Percentiles rank a stretch among this genome's conserved stretches.
Conservation (phyloP, 2,888 invertebrate species). For the Cryptus viduatorius region DNA sequence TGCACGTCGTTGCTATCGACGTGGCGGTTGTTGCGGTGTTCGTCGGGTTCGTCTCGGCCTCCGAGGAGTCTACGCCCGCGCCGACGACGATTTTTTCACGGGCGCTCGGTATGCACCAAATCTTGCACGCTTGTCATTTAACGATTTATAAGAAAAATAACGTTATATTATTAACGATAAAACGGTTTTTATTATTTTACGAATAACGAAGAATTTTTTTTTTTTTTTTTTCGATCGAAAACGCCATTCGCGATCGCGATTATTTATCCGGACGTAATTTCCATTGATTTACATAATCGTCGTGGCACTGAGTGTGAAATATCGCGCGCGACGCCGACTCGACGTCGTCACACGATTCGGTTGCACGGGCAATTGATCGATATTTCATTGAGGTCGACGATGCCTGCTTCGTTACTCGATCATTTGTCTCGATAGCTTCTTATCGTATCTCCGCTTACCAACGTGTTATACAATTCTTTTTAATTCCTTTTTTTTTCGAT, state of each 20-base stretch:
- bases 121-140: slow-evolving; percentile 78
- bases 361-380: slow-evolving; percentile 40
- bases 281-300: slow-evolving; percentile 19
- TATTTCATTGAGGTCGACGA: slow-evolving; percentile 42
- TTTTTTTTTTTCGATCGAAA: too few species aligned
- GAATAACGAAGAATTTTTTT: too few species aligned
- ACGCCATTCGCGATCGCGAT: too few species aligned
- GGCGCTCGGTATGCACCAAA: slow-evolving; percentile 80
- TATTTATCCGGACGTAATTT: not conserved
- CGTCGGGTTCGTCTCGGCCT: slow-evolving; percentile 67
- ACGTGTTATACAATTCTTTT: not conserved
- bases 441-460: slow-evolving; percentile 39
- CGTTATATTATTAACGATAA: too few species aligned
- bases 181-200: too few species aligned
- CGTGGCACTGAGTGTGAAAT: not conserved
- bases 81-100: slow-evolving; percentile 82
- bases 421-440: slow-evolving; percentile 22
- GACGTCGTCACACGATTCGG: slow-evolving; percentile 11
- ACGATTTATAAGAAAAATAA: slow-evolving; percentile 51
- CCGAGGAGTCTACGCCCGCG: slow-evolving; percentile 79
- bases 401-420: slow-evolving; percentile 15
- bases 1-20: slow-evolving; percentile 72
- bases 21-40: slow-evolving; percentile 65
- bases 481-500: not conserved
- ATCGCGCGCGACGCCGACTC: not conserved